Conservation (phyloP, 2,888 invertebrate genomes). For the Smittia sp. region DNA sequence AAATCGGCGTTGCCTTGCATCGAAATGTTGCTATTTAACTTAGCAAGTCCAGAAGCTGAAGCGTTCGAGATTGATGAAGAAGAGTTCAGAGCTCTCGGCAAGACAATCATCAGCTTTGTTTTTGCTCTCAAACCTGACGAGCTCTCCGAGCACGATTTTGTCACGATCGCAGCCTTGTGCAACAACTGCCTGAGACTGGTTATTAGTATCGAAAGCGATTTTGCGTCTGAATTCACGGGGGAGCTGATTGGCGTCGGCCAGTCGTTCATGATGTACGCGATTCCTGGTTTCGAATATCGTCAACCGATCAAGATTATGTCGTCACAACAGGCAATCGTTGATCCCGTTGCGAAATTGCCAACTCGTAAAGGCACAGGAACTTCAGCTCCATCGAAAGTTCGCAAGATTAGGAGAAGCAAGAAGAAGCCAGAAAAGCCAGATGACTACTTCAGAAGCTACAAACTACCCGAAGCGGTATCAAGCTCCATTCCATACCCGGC, state of each 20-base stretch:
- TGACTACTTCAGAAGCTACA: not conserved
- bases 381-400: slow-evolving; percentile 43
- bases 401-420: not conserved
- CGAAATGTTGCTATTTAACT: slow-evolving; percentile 43
- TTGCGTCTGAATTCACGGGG: slow-evolving; percentile 51
- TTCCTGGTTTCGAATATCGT: slow-evolving; percentile 50
- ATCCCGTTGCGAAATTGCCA: slow-evolving; percentile 49
- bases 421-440: slow-evolving; percentile 11
- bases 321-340: slow-evolving; percentile 61
- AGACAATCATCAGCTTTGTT: slow-evolving; percentile 21
- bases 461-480: not conserved
- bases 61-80: not conserved
- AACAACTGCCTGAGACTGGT: slow-evolving; percentile 51
- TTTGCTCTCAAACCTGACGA: slow-evolving; percentile 20
- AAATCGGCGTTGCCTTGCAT: slow-evolving; percentile 44
- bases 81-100: slow-evolving; percentile 17
- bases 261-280: slow-evolving; percentile 57
- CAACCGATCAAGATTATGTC: slow-evolving; percentile 59
- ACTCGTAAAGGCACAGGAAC: slow-evolving; percentile 43
- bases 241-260: slow-evolving; percentile 61
- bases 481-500: not conserved
- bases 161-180: slow-evolving; percentile 44
- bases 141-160: slow-evolving; percentile 9
- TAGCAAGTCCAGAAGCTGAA: not conserved
- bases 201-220: slow-evolving; percentile 47